phyloP scores from a whole-genome alignment of 1,140 invertebrate species.

The Bombyx mori region ASM3026992v2 NC_085125.1:4560001-4560500 shows the following conservation, averaged over 20 bases:
- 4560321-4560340: constrained; percentile 28
- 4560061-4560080: constrained; percentile 40
- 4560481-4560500: constrained; percentile 41
- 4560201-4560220: constrained; percentile 17
- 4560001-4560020: constrained; percentile 37
- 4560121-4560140: constrained; percentile 19
- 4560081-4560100: constrained; percentile 14
- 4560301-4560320: constrained; percentile 39
- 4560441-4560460: constrained; percentile 15
- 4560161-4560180: neutral
- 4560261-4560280: constrained; percentile 54
- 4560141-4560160: neutral
- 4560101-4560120: constrained; percentile 28
- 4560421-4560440: constrained; percentile 34
- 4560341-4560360: constrained; percentile 26
- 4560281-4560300: constrained; percentile 47
- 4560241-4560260: constrained; percentile 49
- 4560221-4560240: constrained; percentile 37
- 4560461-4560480: constrained; percentile 31
- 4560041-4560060: constrained; percentile 19
- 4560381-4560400: constrained; percentile 28
- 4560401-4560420: constrained; percentile 27
- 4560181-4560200: neutral
- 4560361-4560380: constrained; percentile 24
- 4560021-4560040: constrained; percentile 34